Conservation (phyloP, 2,888 invertebrate genomes). For the Buathra laborator region DNA sequence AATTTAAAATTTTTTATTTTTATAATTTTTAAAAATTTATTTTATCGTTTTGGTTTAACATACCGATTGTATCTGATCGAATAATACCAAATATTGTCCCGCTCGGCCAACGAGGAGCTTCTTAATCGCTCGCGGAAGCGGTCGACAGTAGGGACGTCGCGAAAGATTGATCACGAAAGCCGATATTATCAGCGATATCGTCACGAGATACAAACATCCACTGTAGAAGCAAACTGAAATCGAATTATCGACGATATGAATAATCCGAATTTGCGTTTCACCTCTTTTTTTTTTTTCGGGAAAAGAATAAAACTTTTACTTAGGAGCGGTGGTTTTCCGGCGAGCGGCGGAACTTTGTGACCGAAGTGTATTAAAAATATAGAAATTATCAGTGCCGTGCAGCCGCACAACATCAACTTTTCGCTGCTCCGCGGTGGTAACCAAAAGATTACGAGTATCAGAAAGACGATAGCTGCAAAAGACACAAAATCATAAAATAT, state of each 20-base stretch:
- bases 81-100: constrained; percentile 85
- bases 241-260: not conserved
- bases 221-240: constrained; percentile 87
- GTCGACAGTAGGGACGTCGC: constrained; percentile 84
- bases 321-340: constrained; percentile 87
- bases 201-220: constrained; percentile 85
- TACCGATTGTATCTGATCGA: constrained; percentile 84
- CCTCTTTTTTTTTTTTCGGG: not conserved
- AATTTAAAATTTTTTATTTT: not conserved
- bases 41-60: constrained; percentile 60
- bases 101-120: constrained; percentile 84
- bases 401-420: constrained; percentile 88
- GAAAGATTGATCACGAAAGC: constrained; percentile 87
- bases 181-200: constrained; percentile 86
- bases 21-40: no score
- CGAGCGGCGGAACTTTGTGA: constrained; percentile 87
- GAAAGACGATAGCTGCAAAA: constrained; percentile 87
- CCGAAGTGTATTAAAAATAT: constrained; percentile 89
- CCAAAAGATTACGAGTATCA: constrained; percentile 89
- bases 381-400: constrained; percentile 87
- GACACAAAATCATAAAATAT: not conserved
- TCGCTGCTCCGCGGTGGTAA: constrained; percentile 89
- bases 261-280: not conserved
- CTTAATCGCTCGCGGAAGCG: constrained; percentile 86
- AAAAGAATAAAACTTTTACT: constrained; percentile 83